These are phyloP conservation scores for Formicarius rufipectus DNA, from an alignment of 2,113 vertebrate genomes.

Conservation along the genomic window DNA sequence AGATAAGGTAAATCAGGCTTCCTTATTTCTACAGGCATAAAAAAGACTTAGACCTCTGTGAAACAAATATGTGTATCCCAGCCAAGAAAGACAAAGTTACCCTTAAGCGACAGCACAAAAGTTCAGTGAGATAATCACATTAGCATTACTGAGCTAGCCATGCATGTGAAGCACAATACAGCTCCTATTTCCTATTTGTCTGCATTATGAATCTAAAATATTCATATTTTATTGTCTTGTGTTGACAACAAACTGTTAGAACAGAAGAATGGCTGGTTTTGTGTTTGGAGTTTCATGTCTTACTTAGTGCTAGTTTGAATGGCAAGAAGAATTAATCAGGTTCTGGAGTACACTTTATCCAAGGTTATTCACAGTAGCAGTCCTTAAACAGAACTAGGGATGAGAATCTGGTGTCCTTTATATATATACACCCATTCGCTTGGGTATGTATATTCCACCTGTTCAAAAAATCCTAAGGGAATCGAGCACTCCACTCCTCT, in stretches of 20 bases:
- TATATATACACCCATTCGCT: background rate
- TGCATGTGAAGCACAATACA: background rate
- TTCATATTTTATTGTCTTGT: conserved; percentile 28
- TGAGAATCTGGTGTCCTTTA: background rate
- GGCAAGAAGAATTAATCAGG: background rate
- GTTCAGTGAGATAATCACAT: conserved; percentile 35
- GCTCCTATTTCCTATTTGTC: conserved; percentile 13
- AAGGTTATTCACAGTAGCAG: background rate
- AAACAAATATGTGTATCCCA: background rate
- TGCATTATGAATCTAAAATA: conserved; percentile 21
- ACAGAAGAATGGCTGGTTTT: conserved; percentile 8
- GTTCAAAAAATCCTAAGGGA: background rate
- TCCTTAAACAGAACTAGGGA: background rate
- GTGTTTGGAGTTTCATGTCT: background rate
- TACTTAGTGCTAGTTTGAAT: background rate
- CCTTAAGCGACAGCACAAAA: conserved; percentile 16
- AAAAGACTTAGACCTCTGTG: background rate
- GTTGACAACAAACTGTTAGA: conserved; percentile 30
- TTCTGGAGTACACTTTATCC: background rate
- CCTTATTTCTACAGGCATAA: background rate
- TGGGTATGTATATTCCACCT: background rate
- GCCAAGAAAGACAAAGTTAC: background rate
- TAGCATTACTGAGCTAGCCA: conserved; percentile 5
- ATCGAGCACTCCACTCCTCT: background rate
- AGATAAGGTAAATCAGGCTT: background rate